Base-by-base conservation (phyloP, 2,113 vertebrate species). In the Puffinus mauretanicus region DNA sequence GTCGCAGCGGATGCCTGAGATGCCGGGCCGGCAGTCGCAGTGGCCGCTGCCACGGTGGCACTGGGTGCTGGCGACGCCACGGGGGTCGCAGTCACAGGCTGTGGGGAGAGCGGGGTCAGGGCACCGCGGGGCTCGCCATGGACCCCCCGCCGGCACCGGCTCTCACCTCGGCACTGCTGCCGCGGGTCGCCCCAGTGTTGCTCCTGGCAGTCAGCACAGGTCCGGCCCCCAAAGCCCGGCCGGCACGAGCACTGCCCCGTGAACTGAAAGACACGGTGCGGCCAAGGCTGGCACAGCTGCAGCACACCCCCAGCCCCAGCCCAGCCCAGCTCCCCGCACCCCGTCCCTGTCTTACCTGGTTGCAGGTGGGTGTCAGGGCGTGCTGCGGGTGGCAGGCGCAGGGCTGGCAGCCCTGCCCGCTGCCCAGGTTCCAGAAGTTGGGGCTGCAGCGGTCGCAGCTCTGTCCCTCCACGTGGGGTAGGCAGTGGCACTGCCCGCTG, bases 1-100 rank as follows among this genome's bases (percentile, higher is more conserved):
- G 97, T 99, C 99, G 15, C 99, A 99, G 85, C 99, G 99, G 76
- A 99, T 98, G 0, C 99, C 99, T 0, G 99, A 99, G 77, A 99
- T 98, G 2, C 99, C 99, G 10, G 98, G 98, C 88, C 97, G 98
- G 97, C 99, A 99, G 78, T 98, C 96, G 3, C 99, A 99, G 97
- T 99, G 99, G 27, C 99, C 99, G 0, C 98, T 99, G 84, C 97
- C 44, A 2, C 97, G 98, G 97, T 99, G 98, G 88, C 99, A 99
- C 94, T 99, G 99, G 64, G 98, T 96, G 2, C 98, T 98, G 96
- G 99, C 98, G 8, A 99, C 97, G 36, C 99, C 99, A 0, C 97
- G 99, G 79, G 98, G 98, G 95, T 99, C 99, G 16, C 99, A 99
- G 95, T 99, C 99, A 17, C 99, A 99, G 42, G 98, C 99, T 99